Conservation (phyloP, 1,140 invertebrate genomes). For the Pseudomyrmex pallidus region DNA sequence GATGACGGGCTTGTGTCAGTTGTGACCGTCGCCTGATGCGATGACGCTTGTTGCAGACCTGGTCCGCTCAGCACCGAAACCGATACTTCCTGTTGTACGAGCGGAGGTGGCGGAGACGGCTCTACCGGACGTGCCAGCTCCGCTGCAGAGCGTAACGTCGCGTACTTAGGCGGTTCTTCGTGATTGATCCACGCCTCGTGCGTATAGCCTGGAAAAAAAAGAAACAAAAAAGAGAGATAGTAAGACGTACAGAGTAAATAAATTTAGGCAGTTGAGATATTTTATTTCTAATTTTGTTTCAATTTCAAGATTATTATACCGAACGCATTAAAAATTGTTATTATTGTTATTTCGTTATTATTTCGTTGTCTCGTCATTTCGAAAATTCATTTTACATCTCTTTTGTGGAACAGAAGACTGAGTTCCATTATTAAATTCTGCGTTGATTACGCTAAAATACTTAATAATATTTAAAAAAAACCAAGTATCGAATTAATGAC, state of each 20-base stretch:
- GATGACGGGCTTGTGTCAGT: constrained; percentile 79
- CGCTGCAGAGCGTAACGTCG: constrained; percentile 88
- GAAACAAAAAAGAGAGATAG: not conserved
- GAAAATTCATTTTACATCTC: not conserved
- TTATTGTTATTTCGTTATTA: too few species aligned
- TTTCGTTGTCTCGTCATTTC: not conserved
- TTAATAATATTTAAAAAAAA: not conserved
- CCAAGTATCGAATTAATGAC: not conserved
- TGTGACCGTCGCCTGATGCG: constrained; percentile 72
- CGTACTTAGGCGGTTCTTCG: constrained; percentile 87
- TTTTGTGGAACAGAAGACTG: not conserved
- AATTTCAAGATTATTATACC: too few species aligned
- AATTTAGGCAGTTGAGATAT: not conserved
- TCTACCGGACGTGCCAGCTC: constrained; percentile 82
- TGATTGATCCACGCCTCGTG: constrained; percentile 84
- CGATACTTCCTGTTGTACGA: constrained; percentile 65
- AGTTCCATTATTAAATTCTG: not conserved
- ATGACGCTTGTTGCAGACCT: constrained; percentile 62
- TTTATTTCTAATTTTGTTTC: not conserved
- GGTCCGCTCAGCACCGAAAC: constrained; percentile 55
- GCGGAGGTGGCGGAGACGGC: constrained; percentile 66
- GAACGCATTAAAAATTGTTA: too few species aligned
- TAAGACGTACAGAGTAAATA: not conserved
- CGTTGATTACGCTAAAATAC: not conserved
- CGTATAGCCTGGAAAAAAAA: constrained; percentile 80